phyloP scores from a whole-genome alignment of 2,113 vertebrate genomes.

The Xiphophorus hellerii region DNA sequence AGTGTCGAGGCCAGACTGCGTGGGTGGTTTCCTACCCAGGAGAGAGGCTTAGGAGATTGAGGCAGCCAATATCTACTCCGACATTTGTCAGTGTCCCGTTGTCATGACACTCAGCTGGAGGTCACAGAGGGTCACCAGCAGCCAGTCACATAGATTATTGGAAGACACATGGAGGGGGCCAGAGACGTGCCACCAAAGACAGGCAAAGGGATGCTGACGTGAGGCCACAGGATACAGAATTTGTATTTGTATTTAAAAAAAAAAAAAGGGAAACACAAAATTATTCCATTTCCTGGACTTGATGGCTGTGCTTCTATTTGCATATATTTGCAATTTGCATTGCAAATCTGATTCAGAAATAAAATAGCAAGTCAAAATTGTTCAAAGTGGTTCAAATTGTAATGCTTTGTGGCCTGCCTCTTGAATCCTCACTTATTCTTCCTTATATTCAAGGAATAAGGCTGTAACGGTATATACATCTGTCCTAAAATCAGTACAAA shows the following conservation, averaged over 20 bases:
- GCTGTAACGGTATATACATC: background rate
- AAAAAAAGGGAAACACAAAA: background rate
- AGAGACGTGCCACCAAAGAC: conserved; percentile 33
- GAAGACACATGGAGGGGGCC: conserved; percentile 42
- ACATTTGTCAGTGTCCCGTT: conserved; percentile 74
- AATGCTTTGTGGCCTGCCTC: background rate
- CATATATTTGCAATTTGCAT: too few relatives aligned
- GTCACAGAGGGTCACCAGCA: conserved; percentile 61
- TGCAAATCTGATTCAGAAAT: background rate
- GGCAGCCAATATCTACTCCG: conserved; percentile 73
- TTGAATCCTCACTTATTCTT: background rate
- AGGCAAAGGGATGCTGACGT: conserved; percentile 10
- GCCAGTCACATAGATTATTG: conserved; percentile 66
- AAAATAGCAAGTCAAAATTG: background rate
- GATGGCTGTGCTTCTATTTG: background rate
- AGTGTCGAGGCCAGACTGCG: conserved; percentile 46
- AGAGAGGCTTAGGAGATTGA: conserved; percentile 60
- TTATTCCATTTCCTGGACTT: background rate
- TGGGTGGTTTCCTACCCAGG: conserved; percentile 63
- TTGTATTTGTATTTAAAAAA: background rate
- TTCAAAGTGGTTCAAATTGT: background rate
- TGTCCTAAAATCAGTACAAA: background rate
- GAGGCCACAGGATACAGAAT: conserved; percentile 5
- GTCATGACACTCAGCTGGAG: conserved; percentile 72
- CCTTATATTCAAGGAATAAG: background rate